These are phyloP conservation scores for Pollenia amentaria DNA, from an alignment of 2,888 invertebrate species.

Conservation along the genomic window DNA sequence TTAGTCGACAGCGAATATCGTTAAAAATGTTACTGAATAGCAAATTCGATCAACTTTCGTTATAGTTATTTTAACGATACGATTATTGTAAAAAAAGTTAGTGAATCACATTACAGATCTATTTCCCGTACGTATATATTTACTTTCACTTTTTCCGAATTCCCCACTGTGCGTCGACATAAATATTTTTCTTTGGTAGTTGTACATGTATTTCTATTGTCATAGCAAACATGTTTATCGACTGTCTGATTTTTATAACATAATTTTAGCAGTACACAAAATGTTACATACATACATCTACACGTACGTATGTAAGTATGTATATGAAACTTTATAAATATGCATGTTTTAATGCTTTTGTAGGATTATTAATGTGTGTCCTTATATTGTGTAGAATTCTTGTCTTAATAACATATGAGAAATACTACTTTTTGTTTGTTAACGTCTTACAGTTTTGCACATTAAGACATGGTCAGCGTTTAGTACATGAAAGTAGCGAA, in stretches of 20 bases:
- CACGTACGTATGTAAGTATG: neutral
- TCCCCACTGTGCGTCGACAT: neutral
- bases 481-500: neutral
- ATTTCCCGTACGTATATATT: no score
- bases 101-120: no score
- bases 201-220: slow-evolving; percentile 49
- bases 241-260: slow-evolving; percentile 64
- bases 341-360: neutral
- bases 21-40: no score
- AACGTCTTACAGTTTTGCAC: neutral
- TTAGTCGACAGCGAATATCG: no score
- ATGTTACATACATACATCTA: neutral
- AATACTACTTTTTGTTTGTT: slow-evolving; percentile 41
- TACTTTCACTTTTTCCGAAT: no score
- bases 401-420: slow-evolving; percentile 42
- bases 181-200: slow-evolving; percentile 23
- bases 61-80: no score
- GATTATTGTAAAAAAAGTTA: no score
- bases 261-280: slow-evolving; percentile 53
- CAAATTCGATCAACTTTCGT: no score
- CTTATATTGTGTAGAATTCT: neutral
- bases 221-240: slow-evolving; percentile 60
- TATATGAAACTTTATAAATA: slow-evolving; percentile 18
- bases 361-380: slow-evolving; percentile 2
- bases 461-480: neutral